Percentiles rank a stretch among this genome's conserved stretches.
Evolutionary conservation across 2,888 invertebrate genomes (phyloP).

Genomic region (Cyclophora punctaria): DNA sequence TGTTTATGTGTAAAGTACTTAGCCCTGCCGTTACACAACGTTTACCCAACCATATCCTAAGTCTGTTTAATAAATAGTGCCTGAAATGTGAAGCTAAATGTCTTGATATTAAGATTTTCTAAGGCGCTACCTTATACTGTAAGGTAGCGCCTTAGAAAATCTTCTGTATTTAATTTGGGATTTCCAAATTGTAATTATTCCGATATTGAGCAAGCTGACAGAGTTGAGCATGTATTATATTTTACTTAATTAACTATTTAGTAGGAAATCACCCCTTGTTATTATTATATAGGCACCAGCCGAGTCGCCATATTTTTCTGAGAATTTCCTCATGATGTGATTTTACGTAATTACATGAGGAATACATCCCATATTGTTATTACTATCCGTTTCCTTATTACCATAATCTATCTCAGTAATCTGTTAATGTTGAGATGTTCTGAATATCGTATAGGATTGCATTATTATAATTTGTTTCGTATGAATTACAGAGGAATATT

Average conservation of each 20-base stretch:
- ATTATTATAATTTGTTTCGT: conserved; percentile 22
- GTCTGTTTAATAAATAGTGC: not conserved
- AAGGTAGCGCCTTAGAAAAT: too few species aligned
- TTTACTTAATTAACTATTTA: too few species aligned
- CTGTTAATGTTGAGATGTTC: not conserved
- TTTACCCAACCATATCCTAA: conserved; percentile 14
- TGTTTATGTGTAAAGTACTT: conserved; percentile 37
- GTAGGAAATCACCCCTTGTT: too few species aligned
- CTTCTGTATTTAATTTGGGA: too few species aligned
- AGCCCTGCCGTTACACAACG: conserved; percentile 18
- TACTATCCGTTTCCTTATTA: conserved; percentile 5
- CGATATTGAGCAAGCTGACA: too few species aligned
- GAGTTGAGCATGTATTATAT: too few species aligned
- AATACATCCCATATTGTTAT: conserved; percentile 9
- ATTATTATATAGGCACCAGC: too few species aligned
- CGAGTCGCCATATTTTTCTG: not conserved
- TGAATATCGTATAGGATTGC: conserved; percentile 7
- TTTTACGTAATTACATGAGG: conserved; percentile 6
- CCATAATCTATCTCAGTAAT: conserved; percentile 7
- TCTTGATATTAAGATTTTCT: too few species aligned
- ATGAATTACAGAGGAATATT: conserved; percentile 28
- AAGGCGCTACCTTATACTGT: too few species aligned
- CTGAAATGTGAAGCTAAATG: too few species aligned
- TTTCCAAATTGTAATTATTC: too few species aligned
- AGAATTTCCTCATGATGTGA: too few species aligned